Percentiles rank a stretch among this genome's conserved stretches.
Evolutionary conservation across 2,888 invertebrate genomes (phyloP).

Genomic region (Campaea margaritaria): DNA sequence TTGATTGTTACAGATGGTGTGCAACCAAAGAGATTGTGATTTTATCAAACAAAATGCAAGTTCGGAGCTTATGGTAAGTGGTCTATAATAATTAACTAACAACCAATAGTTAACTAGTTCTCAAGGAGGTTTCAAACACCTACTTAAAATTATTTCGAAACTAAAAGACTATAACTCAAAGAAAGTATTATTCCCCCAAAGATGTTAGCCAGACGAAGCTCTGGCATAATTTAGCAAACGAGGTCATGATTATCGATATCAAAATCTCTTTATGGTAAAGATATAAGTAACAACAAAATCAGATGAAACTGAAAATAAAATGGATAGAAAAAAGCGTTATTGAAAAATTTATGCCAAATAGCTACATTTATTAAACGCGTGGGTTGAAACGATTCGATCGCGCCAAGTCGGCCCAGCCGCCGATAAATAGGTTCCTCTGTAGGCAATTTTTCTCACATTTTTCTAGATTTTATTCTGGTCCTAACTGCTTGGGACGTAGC

Average conservation of each 20-base stretch:
- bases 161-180: no score
- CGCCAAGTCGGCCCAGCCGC: background rate
- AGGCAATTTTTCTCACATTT: background rate
- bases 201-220: conserved; percentile 2
- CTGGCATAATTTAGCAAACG: conserved; percentile 1
- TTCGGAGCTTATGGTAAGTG: conserved; percentile 70
- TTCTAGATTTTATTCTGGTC: conserved; percentile 3
- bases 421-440: background rate
- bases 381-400: conserved; percentile 6
- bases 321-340: background rate
- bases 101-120: no score
- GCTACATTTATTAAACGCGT: conserved; percentile 3
- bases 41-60: conserved; percentile 62
- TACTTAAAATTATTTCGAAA: no score
- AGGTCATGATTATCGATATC: no score
- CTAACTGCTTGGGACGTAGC: conserved; percentile 2
- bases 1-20: conserved; percentile 62
- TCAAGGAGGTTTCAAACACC: no score
- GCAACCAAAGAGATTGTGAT: conserved; percentile 41
- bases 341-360: background rate
- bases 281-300: no score
- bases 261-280: no score
- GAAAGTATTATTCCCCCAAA: background rate
- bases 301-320: background rate
- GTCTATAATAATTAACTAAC: background rate